These are phyloP conservation scores for Philaethria dido DNA, from an alignment of 2,888 invertebrate species.

Conservation along the genomic window DNA sequence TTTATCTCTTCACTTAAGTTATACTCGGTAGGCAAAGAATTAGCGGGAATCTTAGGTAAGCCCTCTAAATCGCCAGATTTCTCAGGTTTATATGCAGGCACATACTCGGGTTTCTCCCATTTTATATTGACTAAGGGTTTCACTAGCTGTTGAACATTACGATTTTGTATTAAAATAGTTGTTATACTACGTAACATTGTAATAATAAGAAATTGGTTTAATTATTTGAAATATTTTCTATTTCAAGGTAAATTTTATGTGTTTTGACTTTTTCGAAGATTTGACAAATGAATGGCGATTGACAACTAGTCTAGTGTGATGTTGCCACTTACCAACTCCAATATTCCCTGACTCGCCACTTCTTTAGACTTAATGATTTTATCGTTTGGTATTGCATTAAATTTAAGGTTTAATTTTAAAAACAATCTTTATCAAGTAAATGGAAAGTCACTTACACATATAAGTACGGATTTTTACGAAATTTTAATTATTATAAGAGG, in stretches of 20 bases:
- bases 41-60: slow-evolving; percentile 80
- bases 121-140: slow-evolving; percentile 90
- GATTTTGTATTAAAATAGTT: slow-evolving; percentile 69
- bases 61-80: slow-evolving; percentile 88
- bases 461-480: too few species aligned
- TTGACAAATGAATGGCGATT: not conserved
- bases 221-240: not conserved
- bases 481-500: too few species aligned
- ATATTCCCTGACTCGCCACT: too few species aligned
- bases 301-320: too few species aligned
- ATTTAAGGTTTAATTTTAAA: too few species aligned
- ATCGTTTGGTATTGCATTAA: too few species aligned
- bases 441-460: too few species aligned
- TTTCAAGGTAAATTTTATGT: not conserved
- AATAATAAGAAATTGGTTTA: not conserved
- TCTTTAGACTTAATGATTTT: too few species aligned
- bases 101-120: slow-evolving; percentile 89
- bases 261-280: slow-evolving; percentile 2
- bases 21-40: slow-evolving; percentile 78
- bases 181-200: slow-evolving; percentile 67
- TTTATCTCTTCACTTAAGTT: slow-evolving; percentile 87
- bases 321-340: too few species aligned
- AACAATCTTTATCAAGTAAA: too few species aligned
- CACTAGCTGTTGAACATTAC: slow-evolving; percentile 61
- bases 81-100: slow-evolving; percentile 85